These are phyloP conservation scores for Clepsis dumicolana DNA, from an alignment of 2,888 invertebrate genomes.

Conservation along the genomic window DNA sequence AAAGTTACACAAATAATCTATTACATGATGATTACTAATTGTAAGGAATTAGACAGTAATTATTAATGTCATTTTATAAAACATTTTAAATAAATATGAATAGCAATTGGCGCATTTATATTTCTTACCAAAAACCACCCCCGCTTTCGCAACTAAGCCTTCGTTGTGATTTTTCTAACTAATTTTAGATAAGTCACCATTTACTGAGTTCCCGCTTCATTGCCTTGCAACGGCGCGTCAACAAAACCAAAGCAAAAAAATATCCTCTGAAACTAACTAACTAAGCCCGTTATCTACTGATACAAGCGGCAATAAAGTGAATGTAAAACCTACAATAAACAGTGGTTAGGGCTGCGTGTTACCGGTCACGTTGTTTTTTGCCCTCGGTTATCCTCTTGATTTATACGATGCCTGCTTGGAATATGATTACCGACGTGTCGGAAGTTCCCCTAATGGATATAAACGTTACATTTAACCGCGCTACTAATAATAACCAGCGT, in stretches of 20 bases:
- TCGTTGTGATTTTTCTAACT: too few species aligned
- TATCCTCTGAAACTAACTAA: conserved; percentile 47
- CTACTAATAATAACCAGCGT: conserved; percentile 63
- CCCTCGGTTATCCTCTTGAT: conserved; percentile 78
- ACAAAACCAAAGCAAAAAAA: conserved; percentile 47
- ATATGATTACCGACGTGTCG: conserved; percentile 80
- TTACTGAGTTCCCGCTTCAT: background rate
- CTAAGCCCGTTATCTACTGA: conserved; percentile 56
- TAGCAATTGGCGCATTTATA: too few species aligned
- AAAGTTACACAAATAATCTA: too few species aligned
- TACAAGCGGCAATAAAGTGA: conserved; percentile 67
- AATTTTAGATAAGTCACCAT: background rate
- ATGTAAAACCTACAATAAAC: conserved; percentile 74
- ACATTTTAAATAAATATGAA: too few species aligned
- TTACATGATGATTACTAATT: too few species aligned
- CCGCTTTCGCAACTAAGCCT: too few species aligned
- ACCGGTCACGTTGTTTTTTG: conserved; percentile 69
- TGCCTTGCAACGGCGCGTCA: background rate
- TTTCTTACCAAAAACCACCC: too few species aligned
- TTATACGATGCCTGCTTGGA: conserved; percentile 80
- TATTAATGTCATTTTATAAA: too few species aligned
- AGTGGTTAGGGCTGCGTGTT: conserved; percentile 63
- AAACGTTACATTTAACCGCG: conserved; percentile 78
- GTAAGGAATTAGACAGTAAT: too few species aligned
- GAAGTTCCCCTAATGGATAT: conserved; percentile 83